phyloP scores from a whole-genome alignment of 2,797 vertebrate genomes.

The Lepilemur ruficaudatus region DNA sequence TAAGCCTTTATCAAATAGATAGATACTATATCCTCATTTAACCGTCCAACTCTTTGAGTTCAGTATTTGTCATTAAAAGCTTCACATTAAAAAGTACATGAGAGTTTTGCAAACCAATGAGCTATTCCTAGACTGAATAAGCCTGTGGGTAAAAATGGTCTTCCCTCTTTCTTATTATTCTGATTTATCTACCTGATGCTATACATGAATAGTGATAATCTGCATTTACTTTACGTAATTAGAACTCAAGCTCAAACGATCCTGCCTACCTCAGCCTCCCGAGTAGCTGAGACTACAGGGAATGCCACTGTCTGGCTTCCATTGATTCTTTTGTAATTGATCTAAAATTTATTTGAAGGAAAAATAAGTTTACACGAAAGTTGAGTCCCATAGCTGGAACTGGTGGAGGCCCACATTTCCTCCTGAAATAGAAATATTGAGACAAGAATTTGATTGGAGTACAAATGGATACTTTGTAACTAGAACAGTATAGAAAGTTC shows the following conservation, averaged over 20 bases:
- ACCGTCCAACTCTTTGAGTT: neutral
- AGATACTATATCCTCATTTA: neutral
- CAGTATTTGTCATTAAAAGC: neutral
- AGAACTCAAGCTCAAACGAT: neutral
- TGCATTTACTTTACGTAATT: neutral
- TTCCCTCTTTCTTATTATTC: neutral
- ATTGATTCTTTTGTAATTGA: neutral
- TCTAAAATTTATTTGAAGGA: neutral
- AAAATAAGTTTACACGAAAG: neutral
- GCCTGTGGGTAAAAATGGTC: neutral
- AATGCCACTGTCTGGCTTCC: no score
- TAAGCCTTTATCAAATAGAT: neutral
- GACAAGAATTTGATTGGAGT: neutral
- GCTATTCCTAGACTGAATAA: neutral
- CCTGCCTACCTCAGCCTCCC: neutral
- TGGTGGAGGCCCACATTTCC: neutral
- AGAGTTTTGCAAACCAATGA: neutral
- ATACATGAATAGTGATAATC: neutral
- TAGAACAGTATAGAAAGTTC: neutral
- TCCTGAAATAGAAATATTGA: neutral
- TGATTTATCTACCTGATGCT: neutral
- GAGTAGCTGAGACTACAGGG: neutral
- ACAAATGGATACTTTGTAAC: neutral
- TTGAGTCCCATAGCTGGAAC: neutral
- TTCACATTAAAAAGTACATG: neutral